phyloP scores from a whole-genome alignment of 2,113 vertebrate genomes.

The Progne subis region DNA sequence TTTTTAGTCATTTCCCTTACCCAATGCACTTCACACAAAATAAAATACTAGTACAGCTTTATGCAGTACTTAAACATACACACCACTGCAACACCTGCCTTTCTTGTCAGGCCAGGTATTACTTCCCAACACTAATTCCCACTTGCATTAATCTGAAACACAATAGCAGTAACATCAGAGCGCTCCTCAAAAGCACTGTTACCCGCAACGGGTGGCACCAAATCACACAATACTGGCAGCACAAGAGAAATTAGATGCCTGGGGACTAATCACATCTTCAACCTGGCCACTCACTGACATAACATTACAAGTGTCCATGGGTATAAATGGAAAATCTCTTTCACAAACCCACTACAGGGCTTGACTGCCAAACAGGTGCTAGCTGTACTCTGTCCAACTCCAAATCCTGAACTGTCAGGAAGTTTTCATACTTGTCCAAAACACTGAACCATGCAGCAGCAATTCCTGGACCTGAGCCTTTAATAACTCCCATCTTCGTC shows the following conservation, averaged over 20 bases:
- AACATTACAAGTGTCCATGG: not conserved
- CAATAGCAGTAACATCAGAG: not conserved
- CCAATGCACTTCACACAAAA: conserved; percentile 1
- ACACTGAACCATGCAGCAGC: not conserved
- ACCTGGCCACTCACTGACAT: not conserved
- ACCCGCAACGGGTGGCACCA: accelerated
- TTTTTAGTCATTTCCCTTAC: conserved; percentile 43
- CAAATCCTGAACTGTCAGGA: not conserved
- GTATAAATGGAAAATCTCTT: not conserved
- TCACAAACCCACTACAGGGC: not conserved
- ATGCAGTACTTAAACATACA: not conserved
- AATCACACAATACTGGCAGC: not conserved
- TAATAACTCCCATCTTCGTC: not conserved
- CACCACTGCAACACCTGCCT: not conserved
- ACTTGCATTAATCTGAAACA: not conserved
- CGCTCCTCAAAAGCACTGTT: not conserved
- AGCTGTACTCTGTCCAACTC: not conserved
- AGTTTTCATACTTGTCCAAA: not conserved
- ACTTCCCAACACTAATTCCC: not conserved
- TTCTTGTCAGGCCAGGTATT: not conserved
- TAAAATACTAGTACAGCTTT: not conserved
- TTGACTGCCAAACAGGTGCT: not conserved
- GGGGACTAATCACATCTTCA: not conserved
- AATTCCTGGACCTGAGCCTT: not conserved
- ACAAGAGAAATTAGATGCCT: not conserved